Conservation (phyloP, 2,888 invertebrate genomes). For the Clistopyga incitator region DNA sequence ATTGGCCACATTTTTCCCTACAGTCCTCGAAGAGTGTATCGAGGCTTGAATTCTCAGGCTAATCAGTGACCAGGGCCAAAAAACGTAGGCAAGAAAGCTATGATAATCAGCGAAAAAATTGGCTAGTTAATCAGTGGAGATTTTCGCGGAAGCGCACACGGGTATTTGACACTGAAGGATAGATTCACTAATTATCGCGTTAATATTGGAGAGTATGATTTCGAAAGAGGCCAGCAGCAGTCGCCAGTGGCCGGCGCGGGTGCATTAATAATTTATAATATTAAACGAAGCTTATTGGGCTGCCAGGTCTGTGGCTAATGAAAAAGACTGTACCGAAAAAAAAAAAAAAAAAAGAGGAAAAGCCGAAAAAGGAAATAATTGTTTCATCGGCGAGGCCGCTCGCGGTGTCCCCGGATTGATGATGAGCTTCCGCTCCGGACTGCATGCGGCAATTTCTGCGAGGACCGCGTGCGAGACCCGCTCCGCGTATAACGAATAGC, state of each 20-base stretch:
- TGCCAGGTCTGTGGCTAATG: slow-evolving; percentile 17
- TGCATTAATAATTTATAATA: slow-evolving; percentile 65
- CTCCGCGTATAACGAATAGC: slow-evolving; percentile 68
- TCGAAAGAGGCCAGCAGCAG: slow-evolving; percentile 20
- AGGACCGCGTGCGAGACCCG: slow-evolving; percentile 60
- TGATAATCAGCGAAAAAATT: neutral
- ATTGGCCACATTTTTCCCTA: no score
- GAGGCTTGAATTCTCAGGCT: no score
- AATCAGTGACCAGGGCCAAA: neutral
- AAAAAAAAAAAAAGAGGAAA: slow-evolving; percentile 40
- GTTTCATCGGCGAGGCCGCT: slow-evolving; percentile 29
- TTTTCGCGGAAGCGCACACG: neutral
- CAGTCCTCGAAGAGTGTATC: no score
- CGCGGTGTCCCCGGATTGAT: slow-evolving; percentile 21
- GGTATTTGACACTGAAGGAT: neutral
- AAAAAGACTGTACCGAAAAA: slow-evolving; percentile 36
- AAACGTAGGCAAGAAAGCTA: neutral
- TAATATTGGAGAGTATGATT: neutral
- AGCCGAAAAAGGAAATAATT: slow-evolving; percentile 48
- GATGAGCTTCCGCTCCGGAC: slow-evolving; percentile 47
- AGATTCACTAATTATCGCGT: slow-evolving; percentile 12
- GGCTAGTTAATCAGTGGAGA: no score
- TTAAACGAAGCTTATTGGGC: slow-evolving; percentile 54
- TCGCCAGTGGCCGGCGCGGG: neutral
- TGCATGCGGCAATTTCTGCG: slow-evolving; percentile 23